A percentile compares a stretch with the other conserved stretches of the same genome.
These are phyloP conservation scores for Okamejei kenojei DNA, from an alignment of 2,797 vertebrate species.

Conservation along the genomic window DNA sequence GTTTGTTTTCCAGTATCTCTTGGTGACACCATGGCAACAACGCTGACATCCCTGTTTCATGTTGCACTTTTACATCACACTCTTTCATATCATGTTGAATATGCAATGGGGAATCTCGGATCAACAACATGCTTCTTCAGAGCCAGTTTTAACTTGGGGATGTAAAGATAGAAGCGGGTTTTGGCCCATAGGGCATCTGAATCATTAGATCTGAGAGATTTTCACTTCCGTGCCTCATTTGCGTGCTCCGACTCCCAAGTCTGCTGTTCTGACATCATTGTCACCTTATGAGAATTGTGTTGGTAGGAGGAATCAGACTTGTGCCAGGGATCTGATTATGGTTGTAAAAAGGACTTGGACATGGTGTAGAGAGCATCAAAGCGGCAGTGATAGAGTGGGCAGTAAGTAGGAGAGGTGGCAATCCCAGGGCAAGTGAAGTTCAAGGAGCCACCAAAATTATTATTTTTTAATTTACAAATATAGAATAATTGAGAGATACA, in stretches of 20 bases:
- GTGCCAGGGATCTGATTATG: neutral
- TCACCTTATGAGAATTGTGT: neutral
- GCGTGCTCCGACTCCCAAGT: neutral
- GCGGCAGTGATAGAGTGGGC: neutral
- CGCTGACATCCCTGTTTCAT: neutral
- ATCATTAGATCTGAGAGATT: neutral
- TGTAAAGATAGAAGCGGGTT: neutral
- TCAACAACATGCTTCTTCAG: neutral
- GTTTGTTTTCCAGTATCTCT: neutral
- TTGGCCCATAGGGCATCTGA: neutral
- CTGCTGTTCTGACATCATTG: neutral
- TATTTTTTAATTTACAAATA: neutral
- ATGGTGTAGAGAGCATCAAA: neutral
- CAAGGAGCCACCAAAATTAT: too few relatives aligned
- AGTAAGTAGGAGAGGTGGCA: neutral
- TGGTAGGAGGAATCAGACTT: neutral
- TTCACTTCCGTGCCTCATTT: neutral
- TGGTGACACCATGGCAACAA: conserved; percentile 32
- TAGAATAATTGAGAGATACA: too few relatives aligned
- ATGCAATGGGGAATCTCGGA: neutral
- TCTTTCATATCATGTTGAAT: conserved; percentile 26
- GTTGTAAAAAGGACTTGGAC: neutral
- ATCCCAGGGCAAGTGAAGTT: neutral
- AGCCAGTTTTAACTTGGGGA: neutral
- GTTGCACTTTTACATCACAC: conserved; percentile 3